phyloP scores from a whole-genome alignment of 2,888 invertebrate genomes.

The Agrochola circellaris region DNA sequence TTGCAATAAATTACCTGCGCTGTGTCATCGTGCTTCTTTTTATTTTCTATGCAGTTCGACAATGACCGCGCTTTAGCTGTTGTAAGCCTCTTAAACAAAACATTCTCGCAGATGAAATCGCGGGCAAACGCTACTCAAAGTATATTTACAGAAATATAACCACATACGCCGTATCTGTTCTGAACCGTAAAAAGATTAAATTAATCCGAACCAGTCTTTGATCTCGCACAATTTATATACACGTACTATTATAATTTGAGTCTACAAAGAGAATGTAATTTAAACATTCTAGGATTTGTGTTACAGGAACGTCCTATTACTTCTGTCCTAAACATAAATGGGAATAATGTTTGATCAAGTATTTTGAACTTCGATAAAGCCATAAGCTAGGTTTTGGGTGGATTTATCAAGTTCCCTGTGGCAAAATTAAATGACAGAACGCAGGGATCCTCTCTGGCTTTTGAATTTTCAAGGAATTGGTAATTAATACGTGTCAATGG shows the following conservation, averaged over 20 bases:
- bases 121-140: constrained; percentile 7
- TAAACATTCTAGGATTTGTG: constrained; percentile 51
- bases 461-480: constrained; percentile 3
- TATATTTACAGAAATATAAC: constrained; percentile 46
- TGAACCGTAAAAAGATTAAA: constrained; percentile 65
- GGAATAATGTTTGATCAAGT: constrained; percentile 50
- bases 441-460: neutral
- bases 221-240: constrained; percentile 66
- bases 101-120: too few relatives aligned
- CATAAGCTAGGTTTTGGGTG: constrained; percentile 16
- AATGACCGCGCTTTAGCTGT: too few relatives aligned
- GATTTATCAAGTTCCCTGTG: constrained; percentile 29
- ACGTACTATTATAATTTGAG: constrained; percentile 66
- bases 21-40: too few relatives aligned
- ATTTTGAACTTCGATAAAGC: constrained; percentile 32
- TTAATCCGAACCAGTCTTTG: constrained; percentile 67
- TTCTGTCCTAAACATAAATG: constrained; percentile 49
- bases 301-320: constrained; percentile 48
- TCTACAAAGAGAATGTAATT: constrained; percentile 63
- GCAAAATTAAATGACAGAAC: constrained; percentile 16
- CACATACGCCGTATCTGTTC: constrained; percentile 53
- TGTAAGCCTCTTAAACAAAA: too few relatives aligned
- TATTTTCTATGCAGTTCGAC: too few relatives aligned
- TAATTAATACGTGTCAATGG: neutral
- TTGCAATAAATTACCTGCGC: too few relatives aligned